Base-by-base conservation (phyloP, 2,888 invertebrate species). In the Cerceris rybyensis region DNA sequence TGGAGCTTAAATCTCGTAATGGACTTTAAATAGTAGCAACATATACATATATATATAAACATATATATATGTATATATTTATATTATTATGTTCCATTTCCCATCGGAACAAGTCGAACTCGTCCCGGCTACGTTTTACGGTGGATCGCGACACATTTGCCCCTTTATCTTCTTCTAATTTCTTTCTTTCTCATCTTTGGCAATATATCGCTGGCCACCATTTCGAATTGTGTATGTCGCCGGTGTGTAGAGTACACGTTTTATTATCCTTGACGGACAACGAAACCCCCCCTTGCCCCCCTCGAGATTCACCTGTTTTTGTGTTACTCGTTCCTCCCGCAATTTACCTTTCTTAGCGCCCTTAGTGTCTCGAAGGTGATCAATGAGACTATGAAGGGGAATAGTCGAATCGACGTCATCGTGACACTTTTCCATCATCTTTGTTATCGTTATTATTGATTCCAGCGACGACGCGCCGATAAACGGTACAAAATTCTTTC, bases 101-200 rank as follows among this genome's bases (percentile, higher is more conserved):
- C 73, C 67, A 71, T 64, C 75, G 79, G 61, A 82, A 78, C 74
- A 78, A 75, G 74, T 85, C 82, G 74, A 84, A 85, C 83, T 83
- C 80, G 81, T 83, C 85, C 85, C 85, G 83, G 85, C 85, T 83
- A 84, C 84, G 84, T 84, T 82, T 84, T 79, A 68, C 82, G 77
- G 75, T 78, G 73, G 75, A 77, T 78, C 81, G 73, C 78, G 74
- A 76, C 68, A 76, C 65, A 75, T 82, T 54, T 63, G 65, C 74
- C 28, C 28, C 59, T 11, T 52, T 66, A 69, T 76, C 70, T 83
- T 65, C 77, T 73, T 64, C 75, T 49, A 1, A 59, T 75, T 72
- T 81, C 70, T 75, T 72, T 76, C 69, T 65, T 67, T 61, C 60
- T 77, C 70, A 57, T 58, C 49, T 65, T 59, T 68, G 63, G 70